Conservation (phyloP, 2,888 invertebrate species). For the Heteromurus nitidus region DNA sequence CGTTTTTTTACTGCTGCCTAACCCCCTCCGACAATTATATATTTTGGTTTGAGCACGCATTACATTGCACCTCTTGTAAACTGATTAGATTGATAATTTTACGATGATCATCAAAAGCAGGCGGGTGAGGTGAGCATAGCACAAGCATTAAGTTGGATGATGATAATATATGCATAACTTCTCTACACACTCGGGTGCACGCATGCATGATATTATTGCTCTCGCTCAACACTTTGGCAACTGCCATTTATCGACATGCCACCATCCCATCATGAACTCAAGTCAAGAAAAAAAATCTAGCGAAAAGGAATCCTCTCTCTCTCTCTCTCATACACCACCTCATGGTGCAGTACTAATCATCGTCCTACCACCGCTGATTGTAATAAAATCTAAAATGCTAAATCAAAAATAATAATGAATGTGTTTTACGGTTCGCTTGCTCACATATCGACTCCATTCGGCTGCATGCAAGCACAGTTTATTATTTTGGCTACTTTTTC, state of each 20-base stretch:
- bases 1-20: background rate
- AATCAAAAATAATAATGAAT: constrained; percentile 56
- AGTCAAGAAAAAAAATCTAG: no score
- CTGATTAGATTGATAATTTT: constrained; percentile 57
- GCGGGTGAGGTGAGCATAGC: background rate
- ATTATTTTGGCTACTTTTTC: no score
- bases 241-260: no score
- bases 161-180: constrained; percentile 51
- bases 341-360: constrained; percentile 45
- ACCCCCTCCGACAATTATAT: constrained; percentile 10
- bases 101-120: constrained; percentile 23
- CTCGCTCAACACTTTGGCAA: no score
- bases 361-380: constrained; percentile 40
- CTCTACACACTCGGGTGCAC: background rate
- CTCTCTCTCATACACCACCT: no score
- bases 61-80: constrained; percentile 35
- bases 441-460: no score
- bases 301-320: no score
- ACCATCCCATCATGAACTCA: no score
- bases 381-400: constrained; percentile 6
- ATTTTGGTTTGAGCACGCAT: constrained; percentile 37
- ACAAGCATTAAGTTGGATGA: constrained; percentile 32
- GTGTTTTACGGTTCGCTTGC: no score
- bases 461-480: no score
- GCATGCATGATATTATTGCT: background rate